These are phyloP conservation scores for Chrysomallon squamiferum DNA, from an alignment of 1,140 invertebrate species.

Conservation along the genomic window DNA sequence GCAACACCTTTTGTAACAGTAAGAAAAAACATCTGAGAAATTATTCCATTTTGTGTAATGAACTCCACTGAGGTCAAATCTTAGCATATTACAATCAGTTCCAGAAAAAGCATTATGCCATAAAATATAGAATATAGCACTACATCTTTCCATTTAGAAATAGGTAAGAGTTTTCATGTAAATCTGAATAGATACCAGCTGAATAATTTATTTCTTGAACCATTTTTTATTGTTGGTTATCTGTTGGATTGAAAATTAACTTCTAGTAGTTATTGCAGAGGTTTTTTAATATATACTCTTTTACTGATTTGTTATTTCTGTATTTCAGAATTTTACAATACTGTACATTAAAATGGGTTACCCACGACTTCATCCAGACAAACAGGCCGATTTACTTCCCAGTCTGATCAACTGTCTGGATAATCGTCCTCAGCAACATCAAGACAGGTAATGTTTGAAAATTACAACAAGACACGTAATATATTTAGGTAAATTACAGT, in stretches of 20 bases:
- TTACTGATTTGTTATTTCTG: slow-evolving; percentile 36
- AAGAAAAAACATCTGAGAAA: slow-evolving; percentile 59
- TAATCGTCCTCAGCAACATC: slow-evolving; percentile 81
- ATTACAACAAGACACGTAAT: too few relatives aligned
- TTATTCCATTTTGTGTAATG: too few relatives aligned
- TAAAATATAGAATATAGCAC: too few relatives aligned
- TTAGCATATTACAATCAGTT: background rate
- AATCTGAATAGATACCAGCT: too few relatives aligned
- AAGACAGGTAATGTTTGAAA: slow-evolving; percentile 75
- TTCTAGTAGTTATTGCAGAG: too few relatives aligned
- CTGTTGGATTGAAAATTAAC: too few relatives aligned
- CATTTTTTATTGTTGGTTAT: too few relatives aligned
- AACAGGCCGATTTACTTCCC: slow-evolving; percentile 80
- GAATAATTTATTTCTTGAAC: too few relatives aligned
- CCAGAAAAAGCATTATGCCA: background rate
- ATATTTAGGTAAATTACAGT: too few relatives aligned
- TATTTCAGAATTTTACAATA: slow-evolving; percentile 89
- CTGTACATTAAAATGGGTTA: slow-evolving; percentile 94
- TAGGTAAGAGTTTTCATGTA: too few relatives aligned
- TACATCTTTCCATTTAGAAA: too few relatives aligned
- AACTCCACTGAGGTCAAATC: background rate
- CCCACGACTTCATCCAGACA: slow-evolving; percentile 77
- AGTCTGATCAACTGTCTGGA: slow-evolving; percentile 79
- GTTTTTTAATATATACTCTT: too few relatives aligned
- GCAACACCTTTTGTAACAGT: slow-evolving; percentile 84